Conservation (phyloP, 2,888 invertebrate species). For the Nemurella pictetii region DNA sequence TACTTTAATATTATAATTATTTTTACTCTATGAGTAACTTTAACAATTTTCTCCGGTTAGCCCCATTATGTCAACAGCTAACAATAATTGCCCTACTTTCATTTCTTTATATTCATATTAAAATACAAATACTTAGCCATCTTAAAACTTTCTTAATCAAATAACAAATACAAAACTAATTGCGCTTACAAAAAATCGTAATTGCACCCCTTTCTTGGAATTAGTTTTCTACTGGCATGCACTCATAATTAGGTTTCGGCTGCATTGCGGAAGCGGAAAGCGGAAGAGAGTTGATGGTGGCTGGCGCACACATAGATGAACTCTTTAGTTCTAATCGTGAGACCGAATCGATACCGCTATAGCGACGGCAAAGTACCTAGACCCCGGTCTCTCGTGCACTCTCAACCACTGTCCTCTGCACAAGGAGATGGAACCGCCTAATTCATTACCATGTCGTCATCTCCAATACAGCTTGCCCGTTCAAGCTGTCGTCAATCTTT, state of each 20-base stretch:
- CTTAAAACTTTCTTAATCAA: background rate
- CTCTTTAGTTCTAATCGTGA: background rate
- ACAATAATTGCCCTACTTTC: background rate
- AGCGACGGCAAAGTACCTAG: background rate
- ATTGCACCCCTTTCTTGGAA: constrained; percentile 2
- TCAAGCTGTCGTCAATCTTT: background rate
- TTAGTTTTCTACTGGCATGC: background rate
- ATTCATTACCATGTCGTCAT: constrained; percentile 13
- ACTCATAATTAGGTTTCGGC: constrained; percentile 6
- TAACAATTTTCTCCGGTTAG: background rate
- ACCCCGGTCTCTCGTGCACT: background rate
- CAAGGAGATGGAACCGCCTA: background rate
- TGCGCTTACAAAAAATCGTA: background rate
- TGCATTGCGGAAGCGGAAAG: constrained; percentile 3
- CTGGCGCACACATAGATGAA: background rate
- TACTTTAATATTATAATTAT: background rate
- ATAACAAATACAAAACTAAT: constrained; percentile 3
- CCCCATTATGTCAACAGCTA: background rate
- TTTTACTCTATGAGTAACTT: background rate
- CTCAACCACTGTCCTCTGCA: background rate
- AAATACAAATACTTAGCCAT: background rate
- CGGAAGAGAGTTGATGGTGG: background rate
- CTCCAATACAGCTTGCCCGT: background rate
- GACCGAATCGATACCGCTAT: background rate
- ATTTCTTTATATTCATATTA: background rate